Evolutionary conservation across 2,797 vertebrate genomes (phyloP).

Genomic region (Nasua narica): DNA sequence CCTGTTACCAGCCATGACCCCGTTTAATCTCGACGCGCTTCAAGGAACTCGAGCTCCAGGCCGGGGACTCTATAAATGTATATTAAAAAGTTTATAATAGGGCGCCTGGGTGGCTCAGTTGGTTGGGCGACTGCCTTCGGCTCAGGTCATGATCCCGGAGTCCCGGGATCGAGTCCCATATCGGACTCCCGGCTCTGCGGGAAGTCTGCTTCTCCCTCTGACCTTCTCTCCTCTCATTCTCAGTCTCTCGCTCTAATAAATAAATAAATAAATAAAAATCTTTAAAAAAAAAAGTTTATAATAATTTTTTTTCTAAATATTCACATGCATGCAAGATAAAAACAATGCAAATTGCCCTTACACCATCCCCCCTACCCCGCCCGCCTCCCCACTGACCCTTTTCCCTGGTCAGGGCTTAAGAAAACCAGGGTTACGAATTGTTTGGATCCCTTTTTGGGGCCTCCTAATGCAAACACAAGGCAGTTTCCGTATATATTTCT

Average conservation of each 20-base stretch:
- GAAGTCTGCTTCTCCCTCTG: no score
- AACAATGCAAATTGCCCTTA: neutral
- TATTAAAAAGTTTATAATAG: neutral
- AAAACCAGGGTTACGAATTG: neutral
- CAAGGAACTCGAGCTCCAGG: neutral
- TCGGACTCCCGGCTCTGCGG: no score
- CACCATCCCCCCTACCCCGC: rapidly evolving
- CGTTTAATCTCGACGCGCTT: rapidly evolving
- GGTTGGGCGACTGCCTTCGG: no score
- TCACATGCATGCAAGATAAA: neutral
- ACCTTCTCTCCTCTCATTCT: no score
- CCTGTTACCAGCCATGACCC: no score
- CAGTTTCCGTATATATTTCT: neutral
- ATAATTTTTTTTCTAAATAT: no score
- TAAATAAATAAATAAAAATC: no score
- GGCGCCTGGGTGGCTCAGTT: no score
- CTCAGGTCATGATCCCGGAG: no score
- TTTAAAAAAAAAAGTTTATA: neutral
- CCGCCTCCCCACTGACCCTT: rapidly evolving
- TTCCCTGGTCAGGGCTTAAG: neutral
- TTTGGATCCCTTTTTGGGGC: neutral
- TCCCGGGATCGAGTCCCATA: no score
- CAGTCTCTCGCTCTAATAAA: no score
- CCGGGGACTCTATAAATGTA: neutral
- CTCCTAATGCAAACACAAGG: neutral